Evolutionary conservation across 1,140 invertebrate species (phyloP), one percentile per base, ranked within the genome.

Genomic region (Harlomillsia oculata): DNA sequence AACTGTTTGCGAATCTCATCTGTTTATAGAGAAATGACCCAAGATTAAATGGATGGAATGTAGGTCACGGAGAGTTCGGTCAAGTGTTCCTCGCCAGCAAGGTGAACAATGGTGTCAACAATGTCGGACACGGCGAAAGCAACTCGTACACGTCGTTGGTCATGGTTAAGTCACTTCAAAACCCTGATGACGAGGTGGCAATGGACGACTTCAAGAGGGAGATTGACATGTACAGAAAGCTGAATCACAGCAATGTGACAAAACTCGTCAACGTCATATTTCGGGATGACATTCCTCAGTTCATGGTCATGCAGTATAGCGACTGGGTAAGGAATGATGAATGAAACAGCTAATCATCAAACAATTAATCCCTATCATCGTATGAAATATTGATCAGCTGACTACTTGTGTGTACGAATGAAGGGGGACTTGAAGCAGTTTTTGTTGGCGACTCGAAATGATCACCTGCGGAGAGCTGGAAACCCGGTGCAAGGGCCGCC

Each of bases 401-500:
- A n/a, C n/a, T n/a, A n/a, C n/a, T n/a, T n/a, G n/a, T n/a, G n/a
- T n/a, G n/a, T n/a, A n/a, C n/a, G 64, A 64, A 69, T 67, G 63
- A 62, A 88, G 85, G 91, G 90, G n/a, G 90, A 94, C 70, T 74
- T 94, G 46, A 95, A 94, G 64, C 89, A 89, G 69, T 94, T 93
- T 72, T 74, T 95, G n/a, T 72, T 89, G 40, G 87, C 90, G 4
- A 92, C 89, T 0, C 74, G 81, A 18, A 79, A 82, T 60, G 78
- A 80, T 60, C n/a, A n/a, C n/a, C n/a, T n/a, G n/a, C n/a, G n/a
- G n/a, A n/a, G n/a, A n/a, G n/a, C n/a, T n/a, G n/a, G n/a, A n/a
- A 71, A 71, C 40, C 54, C 44, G 20, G 29, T 49, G 70, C 75
- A 68, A 68, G 79, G 71, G 54, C 74, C 60, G 60, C 67, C 72